Conservation (phyloP, 2,888 invertebrate species). For the Sinopyrophorus schimmeli region DNA sequence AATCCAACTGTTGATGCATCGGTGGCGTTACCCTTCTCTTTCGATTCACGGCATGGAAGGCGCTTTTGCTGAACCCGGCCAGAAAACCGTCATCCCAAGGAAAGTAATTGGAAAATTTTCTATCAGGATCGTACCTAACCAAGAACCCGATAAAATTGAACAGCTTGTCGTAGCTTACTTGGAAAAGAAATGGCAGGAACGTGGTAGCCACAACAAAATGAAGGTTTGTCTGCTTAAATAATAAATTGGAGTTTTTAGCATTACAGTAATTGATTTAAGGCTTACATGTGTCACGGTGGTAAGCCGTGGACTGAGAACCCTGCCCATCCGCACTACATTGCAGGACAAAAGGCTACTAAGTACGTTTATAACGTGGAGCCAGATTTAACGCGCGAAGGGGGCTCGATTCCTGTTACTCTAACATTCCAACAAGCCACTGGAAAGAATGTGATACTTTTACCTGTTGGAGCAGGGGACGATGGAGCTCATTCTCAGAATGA, state of each 20-base stretch:
- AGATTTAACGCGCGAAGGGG: constrained; percentile 95
- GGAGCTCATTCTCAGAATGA: constrained; percentile 99
- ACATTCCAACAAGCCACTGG: constrained; percentile 91
- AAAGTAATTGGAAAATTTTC: constrained; percentile 98
- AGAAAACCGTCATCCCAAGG: constrained; percentile 93
- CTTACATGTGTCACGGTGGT: constrained; percentile 71
- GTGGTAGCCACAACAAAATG: constrained; percentile 86
- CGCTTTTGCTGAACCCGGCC: constrained; percentile 90
- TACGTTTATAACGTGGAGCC: constrained; percentile 89
- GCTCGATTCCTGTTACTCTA: constrained; percentile 95
- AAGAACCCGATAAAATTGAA: constrained; percentile 82
- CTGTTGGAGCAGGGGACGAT: constrained; percentile 94
- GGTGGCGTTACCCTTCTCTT: constrained; percentile 93
- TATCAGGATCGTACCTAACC: constrained; percentile 93
- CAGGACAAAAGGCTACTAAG: constrained; percentile 79
- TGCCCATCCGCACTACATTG: constrained; percentile 88
- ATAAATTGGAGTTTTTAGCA: no score
- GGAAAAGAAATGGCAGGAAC: constrained; percentile 74
- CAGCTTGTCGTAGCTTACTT: constrained; percentile 77
- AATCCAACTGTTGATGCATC: constrained; percentile 84
- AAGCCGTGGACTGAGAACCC: constrained; percentile 94
- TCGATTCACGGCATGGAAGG: constrained; percentile 91
- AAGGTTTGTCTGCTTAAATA: constrained; percentile 63
- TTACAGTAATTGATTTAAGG: no score
- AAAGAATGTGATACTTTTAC: constrained; percentile 91